Evolutionary conservation across 1,140 invertebrate species (phyloP).

Genomic region (Babylonia areolata): DNA sequence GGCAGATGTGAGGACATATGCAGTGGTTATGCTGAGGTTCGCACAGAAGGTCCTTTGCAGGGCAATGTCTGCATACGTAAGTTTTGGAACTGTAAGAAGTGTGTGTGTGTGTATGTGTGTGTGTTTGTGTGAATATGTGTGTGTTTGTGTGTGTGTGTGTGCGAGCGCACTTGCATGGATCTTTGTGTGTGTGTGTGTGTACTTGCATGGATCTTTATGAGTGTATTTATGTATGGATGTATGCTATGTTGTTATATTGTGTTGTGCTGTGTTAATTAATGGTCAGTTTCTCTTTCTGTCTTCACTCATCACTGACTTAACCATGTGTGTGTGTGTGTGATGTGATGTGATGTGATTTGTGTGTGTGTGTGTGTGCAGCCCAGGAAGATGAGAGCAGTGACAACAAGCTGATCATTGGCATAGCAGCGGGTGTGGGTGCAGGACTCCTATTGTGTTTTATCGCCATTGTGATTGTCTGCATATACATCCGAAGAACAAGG

Average conservation of each 20-base stretch:
- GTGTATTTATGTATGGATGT: neutral
- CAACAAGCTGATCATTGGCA: constrained; percentile 60
- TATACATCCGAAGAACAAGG: constrained; percentile 63
- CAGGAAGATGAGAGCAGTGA: constrained; percentile 36
- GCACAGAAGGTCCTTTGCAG: constrained; percentile 42
- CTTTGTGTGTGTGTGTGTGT: too few relatives aligned
- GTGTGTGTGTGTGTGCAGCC: constrained; percentile 25
- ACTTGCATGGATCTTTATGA: too few relatives aligned
- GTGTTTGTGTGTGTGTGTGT: constrained; percentile 9
- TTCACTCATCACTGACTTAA: too few relatives aligned
- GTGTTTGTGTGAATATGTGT: neutral
- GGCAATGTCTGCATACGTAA: constrained; percentile 61
- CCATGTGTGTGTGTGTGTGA: neutral
- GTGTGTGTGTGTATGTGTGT: too few relatives aligned
- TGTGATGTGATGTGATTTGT: neutral
- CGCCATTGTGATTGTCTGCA: constrained; percentile 56
- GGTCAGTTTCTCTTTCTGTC: too few relatives aligned
- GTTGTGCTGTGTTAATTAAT: neutral
- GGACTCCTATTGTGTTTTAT: constrained; percentile 63
- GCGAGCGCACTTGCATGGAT: neutral
- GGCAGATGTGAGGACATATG: constrained; percentile 54
- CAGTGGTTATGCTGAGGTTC: constrained; percentile 52
- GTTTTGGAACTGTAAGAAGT: too few relatives aligned
- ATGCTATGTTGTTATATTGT: neutral
- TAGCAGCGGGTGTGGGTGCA: constrained; percentile 62